Base-by-base conservation (phyloP, 2,888 invertebrate species). In the Cremastinae sp. region DNA sequence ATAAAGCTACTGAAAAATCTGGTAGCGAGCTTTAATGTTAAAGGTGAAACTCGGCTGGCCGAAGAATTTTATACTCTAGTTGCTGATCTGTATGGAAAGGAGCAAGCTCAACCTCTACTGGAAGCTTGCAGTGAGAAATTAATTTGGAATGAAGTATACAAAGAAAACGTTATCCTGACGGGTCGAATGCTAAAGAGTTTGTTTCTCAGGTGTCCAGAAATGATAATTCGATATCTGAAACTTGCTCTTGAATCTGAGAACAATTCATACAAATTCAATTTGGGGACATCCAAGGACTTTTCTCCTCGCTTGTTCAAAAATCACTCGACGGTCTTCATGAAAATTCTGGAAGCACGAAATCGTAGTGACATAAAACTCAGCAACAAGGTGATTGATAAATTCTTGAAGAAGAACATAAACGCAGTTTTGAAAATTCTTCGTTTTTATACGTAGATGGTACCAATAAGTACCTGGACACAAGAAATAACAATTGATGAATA, bases 141-240 rank as follows among this genome's bases (percentile, higher is more conserved):
- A 28, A 69, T 83, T 10, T 82, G 74, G 39, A 9, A 81, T 0
- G 69, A 51, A 0, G 70, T 87, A 0, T 43, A 78, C 0, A 12
- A 78, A 0, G 71, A 72, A 0, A 73, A 65, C 8, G 59, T 88
- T 0, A n/a, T 64, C 1, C 56, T 86, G 0, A 75, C 81, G 0
- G 1, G 47, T 0, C 78, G 72, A 8, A 41, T 78, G 2, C 5
- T 83, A 1, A 56, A 74, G 22, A 69, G 56, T 18, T 35, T 87
- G 2, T 83, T 77, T 12, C 22, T 56, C 4, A 85, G 72, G 12
- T 83, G 86, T 74, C 86, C 87, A 0, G 59, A 83, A 2, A 20
- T 88, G 0, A 75, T 84, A 0, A 82, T 89, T 2, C 80, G 82
- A 7, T 89, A 86, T 55, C 39, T 89, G 2, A 84, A 80, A 51